These are phyloP conservation scores for Forbesichthys agassizii DNA, from an alignment of 2,113 vertebrate species.

Conservation along the genomic window DNA sequence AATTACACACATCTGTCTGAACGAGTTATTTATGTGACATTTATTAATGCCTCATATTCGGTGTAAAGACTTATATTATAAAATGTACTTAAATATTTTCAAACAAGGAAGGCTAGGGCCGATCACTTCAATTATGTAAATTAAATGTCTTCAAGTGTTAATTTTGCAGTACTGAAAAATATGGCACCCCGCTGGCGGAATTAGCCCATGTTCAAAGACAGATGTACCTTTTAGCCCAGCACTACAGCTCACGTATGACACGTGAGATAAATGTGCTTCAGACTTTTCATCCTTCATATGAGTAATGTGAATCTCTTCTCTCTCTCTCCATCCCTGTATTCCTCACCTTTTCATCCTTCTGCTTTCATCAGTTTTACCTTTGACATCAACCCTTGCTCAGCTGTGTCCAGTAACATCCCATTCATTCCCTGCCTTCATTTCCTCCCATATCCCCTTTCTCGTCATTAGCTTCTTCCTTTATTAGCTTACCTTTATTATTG, in stretches of 20 bases:
- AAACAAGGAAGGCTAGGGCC: neutral
- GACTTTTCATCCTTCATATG: constrained; percentile 21
- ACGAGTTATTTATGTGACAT: neutral
- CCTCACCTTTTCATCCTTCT: constrained; percentile 19
- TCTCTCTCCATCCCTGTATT: constrained; percentile 46
- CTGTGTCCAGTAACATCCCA: constrained; percentile 42
- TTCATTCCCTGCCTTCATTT: constrained; percentile 31
- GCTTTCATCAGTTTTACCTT: constrained; percentile 38
- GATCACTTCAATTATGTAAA: neutral
- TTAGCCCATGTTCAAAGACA: neutral
- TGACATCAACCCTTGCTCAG: constrained; percentile 34
- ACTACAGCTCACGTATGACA: neutral
- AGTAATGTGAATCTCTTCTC: constrained; percentile 41
- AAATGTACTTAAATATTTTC: too few relatives aligned
- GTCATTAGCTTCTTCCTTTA: neutral
- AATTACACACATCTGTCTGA: neutral
- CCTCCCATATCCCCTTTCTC: constrained; percentile 15
- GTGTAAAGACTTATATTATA: too few relatives aligned
- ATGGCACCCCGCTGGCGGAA: neutral
- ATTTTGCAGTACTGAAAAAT: too few relatives aligned
- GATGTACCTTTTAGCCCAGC: neutral
- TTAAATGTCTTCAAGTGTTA: too few relatives aligned
- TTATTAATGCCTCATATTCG: neutral
- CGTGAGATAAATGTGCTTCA: neutral
- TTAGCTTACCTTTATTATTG: neutral